These are phyloP conservation scores for Silurus glanis DNA, from an alignment of 2,113 vertebrate species.

Conservation along the genomic window DNA sequence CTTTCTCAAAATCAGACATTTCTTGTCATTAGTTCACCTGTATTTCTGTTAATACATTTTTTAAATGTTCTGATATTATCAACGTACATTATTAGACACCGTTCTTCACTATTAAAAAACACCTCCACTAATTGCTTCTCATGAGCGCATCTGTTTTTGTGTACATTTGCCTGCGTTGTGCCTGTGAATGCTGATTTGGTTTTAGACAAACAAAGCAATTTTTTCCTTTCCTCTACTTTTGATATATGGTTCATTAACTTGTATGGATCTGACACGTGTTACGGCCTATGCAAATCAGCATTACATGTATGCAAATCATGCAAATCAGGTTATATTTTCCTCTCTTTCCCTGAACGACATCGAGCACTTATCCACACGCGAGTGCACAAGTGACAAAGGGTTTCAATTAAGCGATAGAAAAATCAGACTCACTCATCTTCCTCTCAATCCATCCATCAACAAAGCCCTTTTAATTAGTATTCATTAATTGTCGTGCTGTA, in stretches of 20 bases:
- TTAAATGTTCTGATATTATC: not conserved
- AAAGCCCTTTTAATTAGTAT: slow-evolving; percentile 76
- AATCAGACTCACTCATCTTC: slow-evolving; percentile 52
- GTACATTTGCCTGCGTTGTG: not conserved
- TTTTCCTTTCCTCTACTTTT: slow-evolving; percentile 5
- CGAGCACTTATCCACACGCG: slow-evolving; percentile 54
- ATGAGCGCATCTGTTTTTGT: not conserved
- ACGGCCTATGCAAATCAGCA: slow-evolving; percentile 36
- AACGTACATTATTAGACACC: not conserved
- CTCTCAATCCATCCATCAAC: slow-evolving; percentile 66
- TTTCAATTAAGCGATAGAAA: slow-evolving; percentile 58
- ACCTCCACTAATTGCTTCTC: not conserved
- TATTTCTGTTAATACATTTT: not conserved
- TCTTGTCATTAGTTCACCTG: not conserved
- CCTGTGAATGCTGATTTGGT: not conserved
- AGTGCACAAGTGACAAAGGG: slow-evolving; percentile 56
- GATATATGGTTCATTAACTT: not conserved
- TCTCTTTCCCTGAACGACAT: slow-evolving; percentile 41
- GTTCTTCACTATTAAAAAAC: not conserved
- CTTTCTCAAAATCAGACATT: not conserved
- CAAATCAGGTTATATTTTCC: slow-evolving; percentile 54
- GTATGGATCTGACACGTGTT: slow-evolving; percentile 29
- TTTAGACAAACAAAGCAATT: not conserved
- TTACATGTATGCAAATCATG: slow-evolving; percentile 51
- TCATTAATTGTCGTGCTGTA: slow-evolving; percentile 71